Evolutionary conservation across 2,888 invertebrate species (phyloP), one percentile per base, ranked within the genome.

Genomic region (Gymnosoma rotundatum): DNA sequence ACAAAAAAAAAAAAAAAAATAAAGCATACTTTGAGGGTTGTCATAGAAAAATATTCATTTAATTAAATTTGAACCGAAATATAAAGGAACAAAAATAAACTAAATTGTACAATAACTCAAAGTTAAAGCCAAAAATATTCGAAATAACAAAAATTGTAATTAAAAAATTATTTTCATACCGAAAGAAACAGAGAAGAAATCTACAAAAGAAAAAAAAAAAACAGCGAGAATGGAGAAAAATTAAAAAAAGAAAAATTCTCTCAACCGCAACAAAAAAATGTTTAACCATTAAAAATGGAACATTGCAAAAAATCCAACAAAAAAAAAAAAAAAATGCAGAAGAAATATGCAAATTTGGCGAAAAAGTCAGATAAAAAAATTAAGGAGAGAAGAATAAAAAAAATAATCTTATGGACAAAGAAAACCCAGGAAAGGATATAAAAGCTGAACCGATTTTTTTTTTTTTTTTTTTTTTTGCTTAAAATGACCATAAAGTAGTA

Each of bases 331-430:
- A 52, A 50, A 67, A 21, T 25, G 52, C 12, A 38, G 5, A 70
- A 72, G 72, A 78, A 78, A 78, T 75, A 79, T 79, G 78, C 79
- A 83, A 83, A 83, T 83, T 79, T 66, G 52, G 74, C 83, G 14
- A 56, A 66, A 61, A 61, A 63, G 14, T 50, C 50, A 25, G 52
- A 69, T 60, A 42, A 72, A 70, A 75, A 73, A 73, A 73, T 20
- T 60, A 69, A 56, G 4, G 21, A 67, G 45, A 69, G n/a, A 20
- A 64, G 9, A 25, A 32, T 0, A 21, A 52, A 78, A 61, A 18
- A 20, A 56, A 52, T 14, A 54, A 63, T 60, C 45, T n/a, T 21
- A 21, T 36, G 56, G 45, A 20, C 74, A 80, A 73, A 67, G 60
- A 42, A 67, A 54, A 54, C 16, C 42, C 25, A 42, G 52, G 20